These are phyloP conservation scores for Typhlichthys subterraneus DNA, from an alignment of 2,797 vertebrate genomes.

Conservation along the genomic window DNA sequence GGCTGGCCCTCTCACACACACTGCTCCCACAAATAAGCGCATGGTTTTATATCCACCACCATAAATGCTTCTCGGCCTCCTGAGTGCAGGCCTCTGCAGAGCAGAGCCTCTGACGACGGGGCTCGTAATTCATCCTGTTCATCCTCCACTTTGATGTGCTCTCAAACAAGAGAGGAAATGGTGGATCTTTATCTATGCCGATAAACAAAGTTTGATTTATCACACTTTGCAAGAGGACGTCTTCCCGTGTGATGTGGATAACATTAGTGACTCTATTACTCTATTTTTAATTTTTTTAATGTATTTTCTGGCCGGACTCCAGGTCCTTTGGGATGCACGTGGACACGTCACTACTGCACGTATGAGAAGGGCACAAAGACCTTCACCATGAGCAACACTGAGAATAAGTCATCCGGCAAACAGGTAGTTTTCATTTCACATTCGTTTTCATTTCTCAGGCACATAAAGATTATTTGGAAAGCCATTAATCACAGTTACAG, in stretches of 20 bases:
- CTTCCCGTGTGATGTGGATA: constrained; percentile 38
- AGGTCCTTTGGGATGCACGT: constrained; percentile 96
- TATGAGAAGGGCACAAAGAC: constrained; percentile 94
- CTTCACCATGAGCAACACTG: constrained; percentile 93
- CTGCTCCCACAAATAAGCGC: constrained; percentile 32
- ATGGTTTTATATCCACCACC: constrained; percentile 60
- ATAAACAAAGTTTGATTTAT: constrained; percentile 68
- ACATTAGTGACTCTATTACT: constrained; percentile 17
- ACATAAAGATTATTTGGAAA: background rate
- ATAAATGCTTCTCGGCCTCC: constrained; percentile 65
- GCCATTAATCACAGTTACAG: background rate
- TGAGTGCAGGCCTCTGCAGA: constrained; percentile 41
- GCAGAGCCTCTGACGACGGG: constrained; percentile 49
- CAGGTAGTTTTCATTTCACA: constrained; percentile 76
- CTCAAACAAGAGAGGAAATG: constrained; percentile 50
- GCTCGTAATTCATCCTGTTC: constrained; percentile 68
- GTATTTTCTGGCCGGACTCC: background rate
- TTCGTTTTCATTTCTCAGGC: background rate
- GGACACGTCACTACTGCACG: constrained; percentile 95
- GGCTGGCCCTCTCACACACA: constrained; percentile 6
- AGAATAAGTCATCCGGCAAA: constrained; percentile 90
- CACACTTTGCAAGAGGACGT: constrained; percentile 52
- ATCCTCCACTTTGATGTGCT: constrained; percentile 65
- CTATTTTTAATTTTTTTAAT: constrained; percentile 24
- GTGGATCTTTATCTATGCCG: constrained; percentile 56